A percentile compares a stretch with the other conserved stretches of the same genome.
phyloP scores from a whole-genome alignment of 1,140 invertebrate genomes.

The Tachypleus tridentatus region DNA sequence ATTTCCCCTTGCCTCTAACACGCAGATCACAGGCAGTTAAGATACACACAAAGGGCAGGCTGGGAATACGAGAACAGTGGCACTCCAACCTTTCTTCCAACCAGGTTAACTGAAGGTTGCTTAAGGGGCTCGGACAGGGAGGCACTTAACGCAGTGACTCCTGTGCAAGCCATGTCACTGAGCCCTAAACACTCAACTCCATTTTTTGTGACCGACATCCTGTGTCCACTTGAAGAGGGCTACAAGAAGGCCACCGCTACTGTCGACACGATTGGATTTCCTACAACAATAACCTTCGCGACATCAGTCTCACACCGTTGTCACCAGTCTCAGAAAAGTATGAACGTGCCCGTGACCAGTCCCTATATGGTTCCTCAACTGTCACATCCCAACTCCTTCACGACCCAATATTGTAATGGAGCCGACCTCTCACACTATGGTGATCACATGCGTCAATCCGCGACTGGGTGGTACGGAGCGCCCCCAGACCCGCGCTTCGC shows the following conservation, averaged over 20 bases:
- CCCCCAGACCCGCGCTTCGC: conserved; percentile 84
- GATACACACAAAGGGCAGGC: too few species aligned
- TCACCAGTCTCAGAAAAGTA: conserved; percentile 27
- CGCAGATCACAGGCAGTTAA: too few species aligned
- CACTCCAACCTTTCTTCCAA: too few species aligned
- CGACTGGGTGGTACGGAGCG: conserved; percentile 63
- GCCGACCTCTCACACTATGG: conserved; percentile 43
- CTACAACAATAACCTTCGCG: too few species aligned
- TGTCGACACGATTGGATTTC: conserved; percentile 1
- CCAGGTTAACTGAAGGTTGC: not conserved
- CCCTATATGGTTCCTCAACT: conserved; percentile 39
- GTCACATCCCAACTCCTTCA: conserved; percentile 39
- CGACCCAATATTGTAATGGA: conserved; percentile 52
- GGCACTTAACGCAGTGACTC: not conserved
- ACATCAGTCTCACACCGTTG: too few species aligned
- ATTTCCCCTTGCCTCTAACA: too few species aligned
- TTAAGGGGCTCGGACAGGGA: not conserved
- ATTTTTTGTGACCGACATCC: conserved; percentile 87
- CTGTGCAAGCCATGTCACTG: conserved; percentile 34
- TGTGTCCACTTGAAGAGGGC: conserved; percentile 83
- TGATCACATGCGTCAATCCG: conserved; percentile 31
- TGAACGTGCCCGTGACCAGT: conserved; percentile 63
- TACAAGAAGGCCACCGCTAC: conserved; percentile 52
- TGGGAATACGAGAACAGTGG: too few species aligned
- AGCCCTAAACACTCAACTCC: conserved; percentile 63